A percentile compares a stretch with the other conserved stretches of the same genome.
Evolutionary conservation across 2,113 vertebrate species (phyloP).

Genomic region (Pangasianodon gigas): DNA sequence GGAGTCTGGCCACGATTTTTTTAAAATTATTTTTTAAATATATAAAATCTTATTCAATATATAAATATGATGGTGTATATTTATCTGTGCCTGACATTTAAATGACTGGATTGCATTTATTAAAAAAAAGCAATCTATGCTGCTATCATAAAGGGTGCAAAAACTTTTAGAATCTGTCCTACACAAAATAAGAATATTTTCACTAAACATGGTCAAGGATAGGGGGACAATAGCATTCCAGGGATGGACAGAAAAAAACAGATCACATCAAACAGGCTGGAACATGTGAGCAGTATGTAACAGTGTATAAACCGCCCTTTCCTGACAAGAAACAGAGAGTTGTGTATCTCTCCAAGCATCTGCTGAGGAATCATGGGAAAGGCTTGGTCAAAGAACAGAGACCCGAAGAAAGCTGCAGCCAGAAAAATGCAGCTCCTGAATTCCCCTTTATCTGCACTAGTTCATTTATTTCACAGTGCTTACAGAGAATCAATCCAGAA

Average conservation of each 20-base stretch:
- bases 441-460: not conserved
- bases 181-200: not conserved
- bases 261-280: slow-evolving; percentile 44
- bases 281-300: slow-evolving; percentile 37
- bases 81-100: not conserved
- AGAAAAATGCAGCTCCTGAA: not conserved
- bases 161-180: not conserved
- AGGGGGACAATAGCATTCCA: not conserved
- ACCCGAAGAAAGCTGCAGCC: not conserved
- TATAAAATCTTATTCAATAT: not conserved
- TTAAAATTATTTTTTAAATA: not conserved
- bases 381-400: not conserved
- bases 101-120: not conserved
- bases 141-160: not conserved
- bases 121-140: not conserved
- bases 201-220: not conserved
- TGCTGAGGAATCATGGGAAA: slow-evolving; percentile 40
- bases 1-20: not conserved
- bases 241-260: slow-evolving; percentile 25
- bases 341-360: slow-evolving; percentile 52
- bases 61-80: not conserved
- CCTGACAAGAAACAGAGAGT: slow-evolving; percentile 64
- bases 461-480: not conserved
- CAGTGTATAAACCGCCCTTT: slow-evolving; percentile 56
- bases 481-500: not conserved